A percentile compares a stretch with the other conserved stretches of the same genome.
phyloP scores from a whole-genome alignment of 2,888 invertebrate species.

The Drosophila mulleri region DNA sequence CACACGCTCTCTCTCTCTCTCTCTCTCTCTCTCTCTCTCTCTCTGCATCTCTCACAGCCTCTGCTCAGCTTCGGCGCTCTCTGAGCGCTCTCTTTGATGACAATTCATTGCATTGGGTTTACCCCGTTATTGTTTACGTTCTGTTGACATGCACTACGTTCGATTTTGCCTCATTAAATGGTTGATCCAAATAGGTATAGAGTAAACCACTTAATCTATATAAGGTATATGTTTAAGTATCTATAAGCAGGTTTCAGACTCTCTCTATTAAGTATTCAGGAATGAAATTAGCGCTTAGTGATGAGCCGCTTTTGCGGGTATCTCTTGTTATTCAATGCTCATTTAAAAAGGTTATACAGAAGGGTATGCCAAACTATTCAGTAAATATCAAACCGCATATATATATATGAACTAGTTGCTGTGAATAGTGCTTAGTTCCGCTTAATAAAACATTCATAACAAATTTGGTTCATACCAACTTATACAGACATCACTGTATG shows the following conservation, averaged over 20 bases:
- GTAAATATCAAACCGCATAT: background rate
- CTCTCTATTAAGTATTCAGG: background rate
- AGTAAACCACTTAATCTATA: background rate
- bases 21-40: background rate
- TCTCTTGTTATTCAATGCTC: background rate
- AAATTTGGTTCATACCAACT: too few species aligned
- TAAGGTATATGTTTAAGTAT: background rate
- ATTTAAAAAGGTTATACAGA: background rate
- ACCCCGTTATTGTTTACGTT: conserved; percentile 11
- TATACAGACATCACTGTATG: too few species aligned
- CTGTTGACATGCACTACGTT: background rate
- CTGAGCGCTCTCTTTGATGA: conserved; percentile 5
- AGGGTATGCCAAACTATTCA: background rate
- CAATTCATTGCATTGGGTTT: conserved; percentile 23
- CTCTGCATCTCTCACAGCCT: background rate
- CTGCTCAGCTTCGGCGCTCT: background rate
- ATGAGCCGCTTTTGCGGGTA: conserved; percentile 2
- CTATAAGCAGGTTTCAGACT: background rate
- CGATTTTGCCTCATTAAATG: background rate
- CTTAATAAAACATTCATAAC: background rate
- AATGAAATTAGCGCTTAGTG: background rate
- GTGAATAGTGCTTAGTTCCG: background rate
- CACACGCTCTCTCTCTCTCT: background rate
- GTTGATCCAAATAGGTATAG: conserved; percentile 13
- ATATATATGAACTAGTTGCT: background rate